A percentile compares a stretch with the other conserved stretches of the same genome.
Conservation (phyloP, 2,113 vertebrate genomes). For the Grantiella picta region DNA sequence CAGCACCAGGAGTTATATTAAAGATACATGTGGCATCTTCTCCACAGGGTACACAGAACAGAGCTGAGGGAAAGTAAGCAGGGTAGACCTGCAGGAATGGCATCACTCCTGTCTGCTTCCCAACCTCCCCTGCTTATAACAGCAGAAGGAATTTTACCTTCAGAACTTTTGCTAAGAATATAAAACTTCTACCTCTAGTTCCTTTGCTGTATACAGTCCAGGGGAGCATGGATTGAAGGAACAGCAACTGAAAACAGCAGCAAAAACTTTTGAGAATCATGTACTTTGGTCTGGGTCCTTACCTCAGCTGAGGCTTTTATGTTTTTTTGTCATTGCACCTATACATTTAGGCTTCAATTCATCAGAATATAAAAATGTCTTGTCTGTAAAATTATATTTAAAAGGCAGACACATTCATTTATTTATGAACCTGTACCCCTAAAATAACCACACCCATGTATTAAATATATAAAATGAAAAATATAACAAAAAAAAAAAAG, state of each 20-base stretch:
- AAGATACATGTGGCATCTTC: background rate
- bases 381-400: background rate
- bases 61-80: background rate
- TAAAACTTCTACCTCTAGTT: background rate
- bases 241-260: background rate
- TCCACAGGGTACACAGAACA: background rate
- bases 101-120: background rate
- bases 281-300: background rate
- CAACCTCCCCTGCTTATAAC: background rate
- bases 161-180: background rate
- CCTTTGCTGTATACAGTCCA: background rate
- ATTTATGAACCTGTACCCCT: background rate
- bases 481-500: background rate
- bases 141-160: background rate
- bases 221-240: background rate
- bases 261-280: background rate
- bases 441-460: fast-evolving
- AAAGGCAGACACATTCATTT: background rate
- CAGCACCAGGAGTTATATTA: background rate
- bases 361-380: background rate
- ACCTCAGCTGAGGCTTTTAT: background rate
- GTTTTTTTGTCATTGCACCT: background rate
- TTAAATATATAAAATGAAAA: background rate
- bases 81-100: background rate
- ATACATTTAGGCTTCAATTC: background rate